Evolutionary conservation across 2,888 invertebrate genomes (phyloP).

Genomic region (Blomia tropicalis): DNA sequence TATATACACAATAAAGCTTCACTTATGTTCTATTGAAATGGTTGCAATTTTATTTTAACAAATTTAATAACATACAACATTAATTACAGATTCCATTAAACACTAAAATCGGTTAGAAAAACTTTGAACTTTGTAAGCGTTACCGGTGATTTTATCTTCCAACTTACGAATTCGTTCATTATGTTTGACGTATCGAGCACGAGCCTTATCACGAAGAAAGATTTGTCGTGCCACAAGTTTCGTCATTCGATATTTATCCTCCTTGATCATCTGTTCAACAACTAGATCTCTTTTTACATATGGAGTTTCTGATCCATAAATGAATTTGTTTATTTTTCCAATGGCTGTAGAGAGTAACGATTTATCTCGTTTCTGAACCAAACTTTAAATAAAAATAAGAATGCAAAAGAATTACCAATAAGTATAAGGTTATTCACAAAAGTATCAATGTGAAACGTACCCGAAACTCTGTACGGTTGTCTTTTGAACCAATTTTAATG

Average conservation of each 20-base stretch:
- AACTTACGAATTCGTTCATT: slow-evolving; percentile 8
- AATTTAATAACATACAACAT: too few species aligned
- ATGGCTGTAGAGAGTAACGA: neutral
- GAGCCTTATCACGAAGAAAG: neutral
- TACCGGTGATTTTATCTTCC: slow-evolving; percentile 7
- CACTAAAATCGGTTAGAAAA: neutral
- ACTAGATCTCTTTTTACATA: neutral
- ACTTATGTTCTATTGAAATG: neutral
- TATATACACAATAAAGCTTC: neutral
- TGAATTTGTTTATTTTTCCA: neutral
- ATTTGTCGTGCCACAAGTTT: neutral
- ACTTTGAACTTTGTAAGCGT: neutral
- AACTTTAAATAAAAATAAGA: neutral
- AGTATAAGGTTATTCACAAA: too few species aligned
- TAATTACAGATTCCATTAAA: too few species aligned
- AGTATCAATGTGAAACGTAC: too few species aligned
- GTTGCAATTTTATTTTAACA: too few species aligned
- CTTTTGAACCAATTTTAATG: too few species aligned
- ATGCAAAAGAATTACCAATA: too few species aligned
- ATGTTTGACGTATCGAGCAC: neutral
- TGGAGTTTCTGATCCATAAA: neutral
- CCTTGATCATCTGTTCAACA: neutral
- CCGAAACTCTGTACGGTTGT: too few species aligned
- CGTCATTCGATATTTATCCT: neutral
- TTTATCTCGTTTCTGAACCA: neutral